Base-by-base conservation (phyloP, 2,797 vertebrate species). In the Sorex maritimensis region DNA sequence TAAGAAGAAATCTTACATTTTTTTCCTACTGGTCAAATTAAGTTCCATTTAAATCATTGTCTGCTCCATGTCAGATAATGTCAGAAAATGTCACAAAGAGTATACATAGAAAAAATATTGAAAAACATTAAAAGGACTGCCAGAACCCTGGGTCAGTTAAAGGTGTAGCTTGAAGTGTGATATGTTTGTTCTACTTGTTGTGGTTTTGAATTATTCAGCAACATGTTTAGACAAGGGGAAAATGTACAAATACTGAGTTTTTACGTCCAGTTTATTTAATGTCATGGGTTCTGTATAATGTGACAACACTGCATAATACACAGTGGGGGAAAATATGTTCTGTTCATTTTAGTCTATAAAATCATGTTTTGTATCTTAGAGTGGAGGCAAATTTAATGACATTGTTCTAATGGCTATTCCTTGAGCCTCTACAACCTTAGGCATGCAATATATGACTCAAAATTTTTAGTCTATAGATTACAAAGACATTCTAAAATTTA, bases 21-120 rank as follows among this genome's bases (percentile, higher is more conserved):
- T 87, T 74, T 82, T 79, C n/a, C 73, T 84, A 61, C 67, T 93
- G 77, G 90, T 61, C 69, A 92, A 58, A 95, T 97, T 95, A 95
- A 94, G 72, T 86, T 30, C 78, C 85, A 94, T 94, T 97, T 92
- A 96, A 94, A 94, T 96, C 93, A 96, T 23, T 96, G 93, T 95
- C 83, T 95, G 55, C 17, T 61, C 65, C 63, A 30, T 77, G 81
- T 93, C 96, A 95, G 44, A 78, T 72, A 86, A 83, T 65, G 86
- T 58, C 34, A 34, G 34, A 34, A 2, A 34, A 34, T 34, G 34
- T 95, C 73, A 94, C 30, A 86, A 87, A 90, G 49, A 52, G 55
- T 58, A 84, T 38, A 81, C 19, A 52, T 0, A 94, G 34, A 2
- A 1, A 3, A 26, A 75, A 61, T 72, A 28, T 55, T 24, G 61